Percentiles rank a stretch among this genome's conserved stretches.
Evolutionary conservation across 2,888 invertebrate genomes (phyloP).

Genomic region (Branchipolynoe longqiensis): DNA sequence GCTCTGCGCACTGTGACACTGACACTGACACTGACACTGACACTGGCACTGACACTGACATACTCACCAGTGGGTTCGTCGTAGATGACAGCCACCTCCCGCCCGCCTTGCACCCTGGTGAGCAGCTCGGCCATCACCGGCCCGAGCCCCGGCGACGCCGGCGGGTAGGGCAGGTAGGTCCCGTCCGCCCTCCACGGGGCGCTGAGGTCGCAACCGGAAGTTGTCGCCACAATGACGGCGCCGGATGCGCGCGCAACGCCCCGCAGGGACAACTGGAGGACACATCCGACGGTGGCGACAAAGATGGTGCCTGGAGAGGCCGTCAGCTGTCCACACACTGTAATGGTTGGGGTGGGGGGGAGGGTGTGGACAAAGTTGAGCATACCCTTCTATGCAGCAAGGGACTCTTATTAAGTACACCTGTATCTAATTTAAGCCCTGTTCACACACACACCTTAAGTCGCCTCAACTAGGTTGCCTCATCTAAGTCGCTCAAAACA

Average conservation of each 20-base stretch:
- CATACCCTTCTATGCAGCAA: no score
- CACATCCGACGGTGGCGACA: slow-evolving; percentile 18
- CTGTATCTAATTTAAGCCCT: no score
- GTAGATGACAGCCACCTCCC: slow-evolving; percentile 32
- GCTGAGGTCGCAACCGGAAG: background rate
- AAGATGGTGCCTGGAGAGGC: background rate
- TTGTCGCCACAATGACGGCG: background rate
- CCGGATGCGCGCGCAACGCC: background rate
- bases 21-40: no score
- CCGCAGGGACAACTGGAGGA: background rate
- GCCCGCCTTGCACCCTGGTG: background rate
- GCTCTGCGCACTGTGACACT: no score
- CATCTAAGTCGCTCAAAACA: no score
- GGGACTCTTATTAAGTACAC: no score
- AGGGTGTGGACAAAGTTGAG: no score
- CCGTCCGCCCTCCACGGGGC: background rate
- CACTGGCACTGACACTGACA: no score
- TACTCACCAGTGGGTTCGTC: slow-evolving; percentile 11
- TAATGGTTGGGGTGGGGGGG: no score
- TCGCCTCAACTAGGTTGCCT: no score
- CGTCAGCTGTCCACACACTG: slow-evolving; percentile 7
- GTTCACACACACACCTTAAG: no score
- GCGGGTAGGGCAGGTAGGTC: slow-evolving; percentile 18
- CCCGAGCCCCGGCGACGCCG: background rate
- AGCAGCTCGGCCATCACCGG: slow-evolving; percentile 19